Percentiles rank a stretch among this genome's conserved stretches.
Conservation (phyloP, 2,888 invertebrate genomes). For the Thereva unica region DNA sequence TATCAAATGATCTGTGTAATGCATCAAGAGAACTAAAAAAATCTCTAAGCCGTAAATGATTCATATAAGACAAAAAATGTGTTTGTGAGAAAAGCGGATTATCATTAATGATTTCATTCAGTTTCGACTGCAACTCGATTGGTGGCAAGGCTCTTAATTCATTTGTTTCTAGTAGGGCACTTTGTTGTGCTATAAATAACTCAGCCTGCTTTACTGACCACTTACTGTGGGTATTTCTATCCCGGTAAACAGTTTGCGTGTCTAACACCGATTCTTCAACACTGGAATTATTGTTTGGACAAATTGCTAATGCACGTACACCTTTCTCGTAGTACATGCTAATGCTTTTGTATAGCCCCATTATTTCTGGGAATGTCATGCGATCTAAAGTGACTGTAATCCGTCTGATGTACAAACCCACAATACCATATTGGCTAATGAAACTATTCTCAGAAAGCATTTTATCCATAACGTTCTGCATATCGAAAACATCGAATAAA, state of each 20-base stretch:
- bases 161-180: slow-evolving; percentile 78
- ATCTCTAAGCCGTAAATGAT: slow-evolving; percentile 84
- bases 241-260: slow-evolving; percentile 46
- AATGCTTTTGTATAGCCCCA: slow-evolving; percentile 72
- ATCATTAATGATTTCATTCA: slow-evolving; percentile 56
- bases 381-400: slow-evolving; percentile 82
- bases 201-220: slow-evolving; percentile 91
- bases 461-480: slow-evolving; percentile 64
- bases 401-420: slow-evolving; percentile 80
- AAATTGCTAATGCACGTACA: slow-evolving; percentile 40
- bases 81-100: slow-evolving; percentile 55
- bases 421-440: slow-evolving; percentile 56
- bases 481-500: slow-evolving; percentile 69
- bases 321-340: slow-evolving; percentile 70
- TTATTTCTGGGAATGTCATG: slow-evolving; percentile 81
- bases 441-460: slow-evolving; percentile 61
- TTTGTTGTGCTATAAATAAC: slow-evolving; percentile 85
- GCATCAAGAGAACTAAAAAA: slow-evolving; percentile 62
- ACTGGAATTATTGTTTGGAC: slow-evolving; percentile 14
- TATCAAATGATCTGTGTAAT: slow-evolving; percentile 68
- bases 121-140: slow-evolving; percentile 69
- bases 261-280: slow-evolving; percentile 44
- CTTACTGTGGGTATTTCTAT: slow-evolving; percentile 62
- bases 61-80: slow-evolving; percentile 88
- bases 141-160: slow-evolving; percentile 79